phyloP scores from a whole-genome alignment of 2,113 vertebrate species.

The Rostratula benghalensis region DNA sequence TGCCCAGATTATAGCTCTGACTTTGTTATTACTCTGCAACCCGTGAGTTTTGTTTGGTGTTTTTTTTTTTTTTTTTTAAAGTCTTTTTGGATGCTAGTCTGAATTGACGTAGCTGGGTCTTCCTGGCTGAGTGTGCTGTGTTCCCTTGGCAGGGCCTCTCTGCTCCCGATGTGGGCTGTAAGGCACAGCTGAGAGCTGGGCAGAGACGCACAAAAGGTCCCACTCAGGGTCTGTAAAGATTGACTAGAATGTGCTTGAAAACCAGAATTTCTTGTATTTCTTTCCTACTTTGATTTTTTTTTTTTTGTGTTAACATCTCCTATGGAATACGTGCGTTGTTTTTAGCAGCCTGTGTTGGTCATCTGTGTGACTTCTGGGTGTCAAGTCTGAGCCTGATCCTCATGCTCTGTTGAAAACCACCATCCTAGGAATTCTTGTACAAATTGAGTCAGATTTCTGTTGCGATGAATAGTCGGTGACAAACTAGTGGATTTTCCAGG shows the following conservation, averaged over 20 bases:
- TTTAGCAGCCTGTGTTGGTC: not conserved
- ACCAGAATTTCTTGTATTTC: too few species aligned
- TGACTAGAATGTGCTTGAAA: too few species aligned
- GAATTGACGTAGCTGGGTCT: not conserved
- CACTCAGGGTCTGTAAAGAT: not conserved
- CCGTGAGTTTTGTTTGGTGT: not conserved
- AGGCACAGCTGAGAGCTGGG: not conserved
- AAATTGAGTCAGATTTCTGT: constrained; percentile 53
- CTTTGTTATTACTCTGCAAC: too few species aligned
- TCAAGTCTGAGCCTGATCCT: not conserved
- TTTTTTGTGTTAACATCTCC: not conserved
- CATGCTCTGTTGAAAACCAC: not conserved
- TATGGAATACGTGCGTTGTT: not conserved
- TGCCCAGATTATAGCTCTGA: not conserved
- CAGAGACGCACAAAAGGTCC: not conserved
- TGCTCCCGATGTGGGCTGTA: rapidly evolving
- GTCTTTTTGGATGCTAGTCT: not conserved
- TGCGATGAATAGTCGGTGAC: constrained; percentile 36
- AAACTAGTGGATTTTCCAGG: constrained; percentile 70
- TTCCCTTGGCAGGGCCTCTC: not conserved
- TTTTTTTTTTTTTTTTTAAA: not conserved
- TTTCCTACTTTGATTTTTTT: not conserved
- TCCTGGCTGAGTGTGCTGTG: not conserved
- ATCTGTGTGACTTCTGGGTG: not conserved
- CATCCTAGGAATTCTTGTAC: constrained; percentile 43